phyloP scores from a whole-genome alignment of 2,797 vertebrate genomes.

The Pangasius mekongensis region DNA sequence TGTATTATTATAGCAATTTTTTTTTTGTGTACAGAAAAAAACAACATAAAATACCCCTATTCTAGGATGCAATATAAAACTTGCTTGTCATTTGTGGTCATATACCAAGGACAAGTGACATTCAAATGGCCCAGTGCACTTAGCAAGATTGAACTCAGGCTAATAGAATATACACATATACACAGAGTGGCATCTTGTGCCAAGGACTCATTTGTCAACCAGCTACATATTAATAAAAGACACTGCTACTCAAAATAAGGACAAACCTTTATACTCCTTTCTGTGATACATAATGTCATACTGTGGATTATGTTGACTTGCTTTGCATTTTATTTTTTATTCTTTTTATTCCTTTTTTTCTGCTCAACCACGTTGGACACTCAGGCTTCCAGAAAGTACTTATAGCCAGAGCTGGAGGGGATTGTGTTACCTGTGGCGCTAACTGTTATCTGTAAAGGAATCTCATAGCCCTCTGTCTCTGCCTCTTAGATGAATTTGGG shows the following conservation, averaged over 20 bases:
- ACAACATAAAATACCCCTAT: not conserved
- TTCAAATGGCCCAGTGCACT: conserved; percentile 66
- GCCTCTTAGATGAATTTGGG: conserved; percentile 66
- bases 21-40: too few species aligned
- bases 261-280: conserved; percentile 57
- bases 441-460: conserved; percentile 55
- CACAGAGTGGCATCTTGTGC: conserved; percentile 42
- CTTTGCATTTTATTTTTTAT: conserved; percentile 19
- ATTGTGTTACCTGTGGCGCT: conserved; percentile 53
- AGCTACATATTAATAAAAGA: conserved; percentile 69
- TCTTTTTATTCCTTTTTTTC: conserved; percentile 5
- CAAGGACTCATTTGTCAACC: conserved; percentile 63
- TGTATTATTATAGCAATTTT: not conserved
- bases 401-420: conserved; percentile 33
- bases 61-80: conserved; percentile 63
- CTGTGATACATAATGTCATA: conserved; percentile 40
- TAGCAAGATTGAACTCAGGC: conserved; percentile 67
- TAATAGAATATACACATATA: conserved; percentile 45
- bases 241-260: conserved; percentile 57
- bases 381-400: conserved; percentile 35
- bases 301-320: conserved; percentile 34
- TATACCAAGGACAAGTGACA: conserved; percentile 70
- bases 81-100: conserved; percentile 67
- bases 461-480: conserved; percentile 50
- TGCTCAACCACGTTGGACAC: not conserved